Percentiles rank a stretch among this genome's conserved stretches.
These are phyloP conservation scores for Papio anubis DNA, from an alignment of 2,113 vertebrate species.

Conservation along the genomic window DNA sequence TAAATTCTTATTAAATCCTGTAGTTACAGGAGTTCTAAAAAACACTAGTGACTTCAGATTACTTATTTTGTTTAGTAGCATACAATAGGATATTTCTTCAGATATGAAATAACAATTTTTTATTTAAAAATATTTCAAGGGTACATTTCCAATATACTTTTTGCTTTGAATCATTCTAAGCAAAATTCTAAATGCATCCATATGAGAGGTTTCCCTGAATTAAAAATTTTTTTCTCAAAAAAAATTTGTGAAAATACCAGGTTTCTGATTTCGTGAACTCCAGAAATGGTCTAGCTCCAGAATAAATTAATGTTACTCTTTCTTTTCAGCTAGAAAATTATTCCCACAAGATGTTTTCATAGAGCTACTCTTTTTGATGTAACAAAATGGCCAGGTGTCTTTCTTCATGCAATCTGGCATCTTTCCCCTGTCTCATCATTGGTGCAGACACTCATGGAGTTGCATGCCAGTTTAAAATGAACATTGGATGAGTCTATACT, in stretches of 20 bases:
- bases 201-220: background rate
- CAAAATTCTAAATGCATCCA: background rate
- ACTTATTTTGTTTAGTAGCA: conserved; percentile 13
- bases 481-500: background rate
- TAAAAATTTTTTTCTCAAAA: background rate
- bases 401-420: background rate
- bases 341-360: background rate
- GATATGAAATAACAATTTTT: background rate
- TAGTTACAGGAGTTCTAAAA: background rate
- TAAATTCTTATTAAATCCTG: conserved; percentile 3
- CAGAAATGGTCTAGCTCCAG: background rate
- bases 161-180: background rate
- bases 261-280: background rate
- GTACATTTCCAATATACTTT: background rate
- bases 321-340: background rate
- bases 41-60: background rate
- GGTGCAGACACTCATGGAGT: background rate
- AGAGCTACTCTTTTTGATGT: background rate
- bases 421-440: background rate
- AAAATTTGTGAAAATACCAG: background rate
- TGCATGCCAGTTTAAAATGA: background rate
- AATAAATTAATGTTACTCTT: background rate
- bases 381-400: background rate
- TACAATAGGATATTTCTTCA: background rate
- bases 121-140: background rate